Conservation (phyloP, 1,140 invertebrate genomes). For the Achatina immaculata region DNA sequence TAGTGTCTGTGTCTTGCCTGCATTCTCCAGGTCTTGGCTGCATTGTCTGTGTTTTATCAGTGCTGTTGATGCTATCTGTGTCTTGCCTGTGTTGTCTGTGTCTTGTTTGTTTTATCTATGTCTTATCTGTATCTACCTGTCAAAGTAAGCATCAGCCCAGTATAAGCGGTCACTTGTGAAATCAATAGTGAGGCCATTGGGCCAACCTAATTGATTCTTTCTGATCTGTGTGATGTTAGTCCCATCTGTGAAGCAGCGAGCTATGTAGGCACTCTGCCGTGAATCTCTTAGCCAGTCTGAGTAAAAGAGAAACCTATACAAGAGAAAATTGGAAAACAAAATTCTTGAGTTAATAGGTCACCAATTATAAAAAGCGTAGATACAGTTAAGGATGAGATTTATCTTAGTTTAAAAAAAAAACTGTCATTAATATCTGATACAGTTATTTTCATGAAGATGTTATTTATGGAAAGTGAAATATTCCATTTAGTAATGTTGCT, state of each 20-base stretch:
- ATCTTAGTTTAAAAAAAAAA: no score
- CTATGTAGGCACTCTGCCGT: slow-evolving; percentile 86
- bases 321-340: background rate
- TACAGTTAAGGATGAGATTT: background rate
- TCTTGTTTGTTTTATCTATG: no score
- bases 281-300: slow-evolving; percentile 96
- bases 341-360: background rate
- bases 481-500: no score
- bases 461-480: no score
- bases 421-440: no score
- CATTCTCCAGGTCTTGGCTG: no score
- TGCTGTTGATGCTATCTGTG: no score
- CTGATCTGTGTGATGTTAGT: slow-evolving; percentile 79
- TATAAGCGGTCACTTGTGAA: slow-evolving; percentile 89
- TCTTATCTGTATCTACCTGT: slow-evolving; percentile 75
- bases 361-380: background rate
- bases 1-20: no score
- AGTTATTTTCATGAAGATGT: background rate
- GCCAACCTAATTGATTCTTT: slow-evolving; percentile 83
- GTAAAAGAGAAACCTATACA: slow-evolving; percentile 83
- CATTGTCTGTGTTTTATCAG: no score
- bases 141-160: slow-evolving; percentile 87
- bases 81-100: no score
- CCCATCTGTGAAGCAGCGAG: slow-evolving; percentile 92
- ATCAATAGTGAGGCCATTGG: slow-evolving; percentile 79